phyloP scores from a whole-genome alignment of 1,140 invertebrate genomes.

The Chironomus tepperi region DNA sequence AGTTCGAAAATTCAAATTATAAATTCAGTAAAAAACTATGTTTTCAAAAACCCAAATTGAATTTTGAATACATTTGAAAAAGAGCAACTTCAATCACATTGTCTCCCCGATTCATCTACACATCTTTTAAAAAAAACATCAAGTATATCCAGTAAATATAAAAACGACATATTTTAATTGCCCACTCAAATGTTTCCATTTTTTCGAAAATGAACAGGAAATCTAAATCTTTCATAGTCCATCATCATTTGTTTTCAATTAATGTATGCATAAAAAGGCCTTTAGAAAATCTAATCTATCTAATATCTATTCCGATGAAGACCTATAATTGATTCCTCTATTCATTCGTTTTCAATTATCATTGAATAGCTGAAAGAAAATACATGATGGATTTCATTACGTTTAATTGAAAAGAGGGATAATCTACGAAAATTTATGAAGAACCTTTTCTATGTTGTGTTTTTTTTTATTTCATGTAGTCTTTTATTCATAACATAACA shows the following conservation, averaged over 20 bases:
- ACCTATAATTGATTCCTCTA: conserved; percentile 7
- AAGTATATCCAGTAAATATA: too few relatives aligned
- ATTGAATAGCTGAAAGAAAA: background rate
- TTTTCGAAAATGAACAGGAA: too few relatives aligned
- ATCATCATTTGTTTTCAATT: conserved; percentile 3
- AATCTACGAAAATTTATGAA: conserved; percentile 2
- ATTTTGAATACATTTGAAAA: too few relatives aligned
- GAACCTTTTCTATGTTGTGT: background rate
- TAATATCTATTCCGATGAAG: background rate
- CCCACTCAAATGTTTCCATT: too few relatives aligned
- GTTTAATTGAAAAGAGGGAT: conserved; percentile 6
- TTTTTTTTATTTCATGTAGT: background rate
- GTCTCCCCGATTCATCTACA: too few relatives aligned
- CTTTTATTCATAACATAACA: background rate
- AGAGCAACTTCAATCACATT: too few relatives aligned
- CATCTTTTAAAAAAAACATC: too few relatives aligned
- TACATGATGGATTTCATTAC: conserved; percentile 8
- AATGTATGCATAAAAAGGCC: background rate
- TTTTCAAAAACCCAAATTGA: too few relatives aligned
- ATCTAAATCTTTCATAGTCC: background rate
- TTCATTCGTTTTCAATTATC: conserved; percentile 6
- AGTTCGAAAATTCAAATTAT: too few relatives aligned
- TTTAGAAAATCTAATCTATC: conserved; percentile 1
- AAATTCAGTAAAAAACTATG: too few relatives aligned
- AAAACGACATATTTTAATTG: too few relatives aligned